phyloP scores from a whole-genome alignment of 2,888 invertebrate genomes.

The Ditylenchus weischeri region DNA sequence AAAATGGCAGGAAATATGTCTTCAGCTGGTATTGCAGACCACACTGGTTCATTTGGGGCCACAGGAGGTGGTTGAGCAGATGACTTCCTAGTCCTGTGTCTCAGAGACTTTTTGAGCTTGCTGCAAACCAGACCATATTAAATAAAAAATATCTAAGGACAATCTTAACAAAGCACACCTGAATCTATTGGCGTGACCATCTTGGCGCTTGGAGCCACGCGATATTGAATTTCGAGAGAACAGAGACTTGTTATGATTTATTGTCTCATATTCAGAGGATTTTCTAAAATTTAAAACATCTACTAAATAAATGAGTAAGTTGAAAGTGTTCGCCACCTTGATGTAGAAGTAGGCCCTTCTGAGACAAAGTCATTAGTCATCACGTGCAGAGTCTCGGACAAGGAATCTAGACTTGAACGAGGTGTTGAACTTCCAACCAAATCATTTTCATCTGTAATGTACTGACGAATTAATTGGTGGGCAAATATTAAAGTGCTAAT shows the following conservation, averaged over 20 bases:
- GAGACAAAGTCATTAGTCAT: constrained; percentile 56
- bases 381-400: constrained; percentile 50
- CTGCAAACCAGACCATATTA: not conserved
- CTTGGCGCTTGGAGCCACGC: too few species aligned
- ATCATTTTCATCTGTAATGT: constrained; percentile 52
- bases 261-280: constrained; percentile 19
- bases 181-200: too few species aligned
- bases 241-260: not conserved
- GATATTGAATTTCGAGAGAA: too few species aligned
- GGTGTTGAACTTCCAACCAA: constrained; percentile 50
- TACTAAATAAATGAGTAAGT: not conserved
- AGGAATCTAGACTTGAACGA: constrained; percentile 44
- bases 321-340: constrained; percentile 35
- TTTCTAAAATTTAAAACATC: constrained; percentile 18
- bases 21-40: constrained; percentile 21
- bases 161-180: too few species aligned
- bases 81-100: not conserved
- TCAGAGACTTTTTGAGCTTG: constrained; percentile 3
- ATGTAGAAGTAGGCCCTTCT: constrained; percentile 49
- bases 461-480: too few species aligned
- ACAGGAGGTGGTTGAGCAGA: not conserved
- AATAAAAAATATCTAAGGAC: too few species aligned
- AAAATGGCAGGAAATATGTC: constrained; percentile 39
- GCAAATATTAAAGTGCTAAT: too few species aligned
- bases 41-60: not conserved